Conservation (phyloP, 2,888 invertebrate species). For the Oxystoma pomonae region DNA sequence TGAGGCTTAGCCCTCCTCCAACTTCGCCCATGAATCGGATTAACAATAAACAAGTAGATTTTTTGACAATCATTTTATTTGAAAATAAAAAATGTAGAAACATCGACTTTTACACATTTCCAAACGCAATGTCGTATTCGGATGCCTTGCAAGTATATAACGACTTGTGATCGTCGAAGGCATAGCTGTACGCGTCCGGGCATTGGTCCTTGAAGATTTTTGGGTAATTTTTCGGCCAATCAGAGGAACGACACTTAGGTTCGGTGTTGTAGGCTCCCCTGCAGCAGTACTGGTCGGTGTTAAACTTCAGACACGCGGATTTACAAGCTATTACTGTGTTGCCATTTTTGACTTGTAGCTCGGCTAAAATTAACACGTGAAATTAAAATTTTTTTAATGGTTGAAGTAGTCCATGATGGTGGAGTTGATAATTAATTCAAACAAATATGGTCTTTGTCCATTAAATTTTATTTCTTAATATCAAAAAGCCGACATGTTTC, state of each 20-base stretch:
- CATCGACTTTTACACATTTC: constrained; percentile 14
- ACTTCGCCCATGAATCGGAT: no score
- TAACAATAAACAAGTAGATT: no score
- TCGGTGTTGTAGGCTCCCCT: constrained; percentile 43
- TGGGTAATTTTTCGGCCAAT: constrained; percentile 43
- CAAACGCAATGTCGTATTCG: constrained; percentile 37
- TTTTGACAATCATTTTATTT: no score
- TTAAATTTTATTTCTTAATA: no score
- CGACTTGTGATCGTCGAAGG: constrained; percentile 50
- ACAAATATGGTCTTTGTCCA: no score
- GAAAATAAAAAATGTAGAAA: no score
- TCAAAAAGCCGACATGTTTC: no score
- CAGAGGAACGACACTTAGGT: constrained; percentile 41
- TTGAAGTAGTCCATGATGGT: no score
- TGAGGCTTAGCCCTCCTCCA: no score
- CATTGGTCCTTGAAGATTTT: constrained; percentile 47
- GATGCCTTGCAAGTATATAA: constrained; percentile 46
- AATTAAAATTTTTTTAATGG: no score
- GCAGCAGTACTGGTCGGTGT: constrained; percentile 50
- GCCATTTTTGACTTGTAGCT: constrained; percentile 33
- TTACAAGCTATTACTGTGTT: constrained; percentile 46
- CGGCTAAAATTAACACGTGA: no score
- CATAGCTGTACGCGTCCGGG: constrained; percentile 52
- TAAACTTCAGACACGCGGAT: constrained; percentile 49
- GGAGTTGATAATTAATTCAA: no score